Percentiles rank a stretch among this genome's conserved stretches.
phyloP scores from a whole-genome alignment of 2,797 vertebrate genomes.

The Percopsis omiscomaycus region DNA sequence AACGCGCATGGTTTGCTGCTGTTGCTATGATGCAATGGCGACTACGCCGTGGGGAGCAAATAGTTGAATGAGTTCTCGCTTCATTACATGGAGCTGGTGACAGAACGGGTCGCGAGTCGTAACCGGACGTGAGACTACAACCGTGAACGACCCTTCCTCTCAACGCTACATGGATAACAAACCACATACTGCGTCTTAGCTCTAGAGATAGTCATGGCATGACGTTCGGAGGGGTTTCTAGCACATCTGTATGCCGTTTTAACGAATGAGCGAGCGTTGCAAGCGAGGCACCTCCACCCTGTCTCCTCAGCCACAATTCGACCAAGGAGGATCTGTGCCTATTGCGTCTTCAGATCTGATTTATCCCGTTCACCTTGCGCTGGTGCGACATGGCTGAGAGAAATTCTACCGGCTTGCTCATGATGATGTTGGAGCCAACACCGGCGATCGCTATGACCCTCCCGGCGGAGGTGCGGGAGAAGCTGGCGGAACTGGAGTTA shows the following conservation, averaged over 20 bases:
- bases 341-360: slow-evolving; percentile 12
- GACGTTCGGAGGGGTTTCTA: slow-evolving; percentile 57
- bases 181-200: slow-evolving; percentile 59
- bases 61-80: slow-evolving; percentile 73
- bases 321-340: slow-evolving; percentile 29
- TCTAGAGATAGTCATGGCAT: slow-evolving; percentile 62
- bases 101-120: too few relatives aligned
- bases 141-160: slow-evolving; percentile 6
- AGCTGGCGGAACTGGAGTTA: slow-evolving; percentile 84
- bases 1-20: slow-evolving; percentile 62
- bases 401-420: slow-evolving; percentile 72
- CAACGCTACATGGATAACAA: slow-evolving; percentile 34
- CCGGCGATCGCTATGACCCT: slow-evolving; percentile 75
- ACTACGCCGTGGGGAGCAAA: slow-evolving; percentile 68
- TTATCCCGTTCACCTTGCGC: not conserved
- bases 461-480: slow-evolving; percentile 82
- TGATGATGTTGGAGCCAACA: slow-evolving; percentile 80
- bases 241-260: slow-evolving; percentile 73
- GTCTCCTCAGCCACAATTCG: slow-evolving; percentile 27
- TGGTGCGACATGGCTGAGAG: slow-evolving; percentile 78
- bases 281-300: slow-evolving; percentile 58
- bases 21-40: slow-evolving; percentile 77
- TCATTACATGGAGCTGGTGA: too few relatives aligned
- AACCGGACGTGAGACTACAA: slow-evolving; percentile 19
- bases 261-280: slow-evolving; percentile 30